Base-by-base conservation (phyloP, 2,888 invertebrate genomes). In the Aspidapion aeneum region DNA sequence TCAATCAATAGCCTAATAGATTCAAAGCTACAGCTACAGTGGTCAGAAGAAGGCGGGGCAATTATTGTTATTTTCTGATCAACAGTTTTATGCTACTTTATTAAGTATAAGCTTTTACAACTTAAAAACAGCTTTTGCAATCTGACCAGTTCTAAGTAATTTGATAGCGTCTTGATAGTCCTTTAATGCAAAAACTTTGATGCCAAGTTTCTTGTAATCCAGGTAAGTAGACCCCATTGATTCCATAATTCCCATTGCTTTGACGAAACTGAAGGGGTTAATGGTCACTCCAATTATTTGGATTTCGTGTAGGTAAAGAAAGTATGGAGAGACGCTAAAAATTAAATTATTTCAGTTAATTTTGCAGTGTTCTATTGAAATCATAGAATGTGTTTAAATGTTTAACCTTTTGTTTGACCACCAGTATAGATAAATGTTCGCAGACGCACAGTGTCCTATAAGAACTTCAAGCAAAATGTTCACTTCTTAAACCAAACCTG, bases 181-280 rank as follows among this genome's bases (percentile, higher is more conserved):
- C 0, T 81, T 80, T 2, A 88, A 74, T 1, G 79, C 66, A 71
- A 82, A 88, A 0, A 83, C 80, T 73, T 84, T 82, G 16, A 88
- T 83, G 52, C 88, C 87, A 1, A 88, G 76, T 62, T 83, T 85
- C 1, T 83, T 79, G 66, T 84, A 90, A 68, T 84, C 79, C 18
- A 90, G 70, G 70, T 89, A 90, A 64, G 71, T 71, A 69, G 81
- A 80, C 0, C 87, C 85, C 85, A 90, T 85, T 1, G 89, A 85
- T 66, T 84, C 83, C 1, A 90, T 75, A 69, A 88, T 79, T 0
- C 84, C 83, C 9, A 90, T 75, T 0, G 88, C 86, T 70, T 85
- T 88, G 0, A 84, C 84, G 76, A 89, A 89, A 18, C 85, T 84
- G 74, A 82, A 88, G 0, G 89, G 89, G 73, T 90, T 90, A 62